Base-by-base conservation (phyloP, 1,140 invertebrate species). In the Drosophila novamexicana region DNA sequence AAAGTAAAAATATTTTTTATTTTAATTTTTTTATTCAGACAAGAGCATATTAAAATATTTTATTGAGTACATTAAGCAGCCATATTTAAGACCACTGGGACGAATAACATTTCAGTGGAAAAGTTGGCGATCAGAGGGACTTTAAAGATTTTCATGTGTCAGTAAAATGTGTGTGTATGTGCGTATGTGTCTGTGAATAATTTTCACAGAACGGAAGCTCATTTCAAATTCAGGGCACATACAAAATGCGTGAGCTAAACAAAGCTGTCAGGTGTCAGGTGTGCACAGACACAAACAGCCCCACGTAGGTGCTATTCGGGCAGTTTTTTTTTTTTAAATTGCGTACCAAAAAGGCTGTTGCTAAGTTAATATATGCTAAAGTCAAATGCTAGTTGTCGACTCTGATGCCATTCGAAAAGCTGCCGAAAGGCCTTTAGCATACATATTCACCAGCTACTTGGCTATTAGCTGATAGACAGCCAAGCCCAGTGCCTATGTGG, bases 31-130 rank as follows among this genome's bases (percentile, higher is more conserved):
- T 42, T 37, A 44, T 54, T 58, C 68, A 64, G 58, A 47, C 47
- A 75, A 75, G 78, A 70, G 63, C 79, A 77, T 75, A 84, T 71
- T 84, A 77, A 86, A 85, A 85, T 85, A 81, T 86, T 86, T 84
- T 58, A 59, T 72, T 52, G 63, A 72, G 39, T 53, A 37, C 67
- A 58, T 67, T 59, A 53, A 59, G 63, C 62, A 66, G 40, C 44
- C 54, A 49, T 67, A 59, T 66, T 72, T 39, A 72, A 72, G 52
- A 29, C 61, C 69, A 59, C 59, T 50, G 54, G 52, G 44, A 71
- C 42, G 29, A 53, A 70, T 54, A 64, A 70, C 40, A 40, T 63
- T 56, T 12, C 6, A n/a, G 6, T 56, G 14, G 36, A 52, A 52
- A 72, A 58, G 32, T 32, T 52, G 37, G 7, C 45, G 63, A 66